Conservation (phyloP, 2,888 invertebrate species). For the Buathra laborator region DNA sequence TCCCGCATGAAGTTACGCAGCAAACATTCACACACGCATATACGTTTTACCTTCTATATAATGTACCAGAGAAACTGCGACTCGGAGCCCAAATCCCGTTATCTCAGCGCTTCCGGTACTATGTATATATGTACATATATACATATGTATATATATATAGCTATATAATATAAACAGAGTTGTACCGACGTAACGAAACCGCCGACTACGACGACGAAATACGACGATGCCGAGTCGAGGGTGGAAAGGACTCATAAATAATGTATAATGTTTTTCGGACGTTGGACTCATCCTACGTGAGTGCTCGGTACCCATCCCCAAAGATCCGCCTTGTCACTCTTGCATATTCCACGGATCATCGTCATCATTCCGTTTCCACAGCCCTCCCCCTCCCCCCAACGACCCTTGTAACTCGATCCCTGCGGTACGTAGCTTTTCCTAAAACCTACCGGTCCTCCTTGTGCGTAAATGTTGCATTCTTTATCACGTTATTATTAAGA, state of each 20-base stretch:
- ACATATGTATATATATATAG: conserved; percentile 5
- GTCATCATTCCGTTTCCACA: conserved; percentile 32
- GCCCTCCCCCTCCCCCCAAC: background rate
- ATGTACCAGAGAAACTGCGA: conserved; percentile 73
- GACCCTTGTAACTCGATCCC: background rate
- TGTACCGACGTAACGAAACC: conserved; percentile 1
- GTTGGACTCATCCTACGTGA: conserved; percentile 71
- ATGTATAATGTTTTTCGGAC: conserved; percentile 84
- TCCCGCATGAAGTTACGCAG: conserved; percentile 49
- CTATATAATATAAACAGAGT: conserved; percentile 13
- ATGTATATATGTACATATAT: conserved; percentile 11
- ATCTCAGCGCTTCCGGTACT: conserved; percentile 38
- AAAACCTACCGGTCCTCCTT: background rate
- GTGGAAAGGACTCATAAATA: conserved; percentile 79
- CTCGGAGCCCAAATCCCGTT: conserved; percentile 64
- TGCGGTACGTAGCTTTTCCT: background rate
- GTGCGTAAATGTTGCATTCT: background rate
- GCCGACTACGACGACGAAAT: conserved; percentile 10
- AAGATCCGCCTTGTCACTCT: conserved; percentile 46
- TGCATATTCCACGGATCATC: conserved; percentile 31
- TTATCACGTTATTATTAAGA: background rate
- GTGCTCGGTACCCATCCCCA: conserved; percentile 4
- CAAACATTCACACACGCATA: background rate
- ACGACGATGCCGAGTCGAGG: conserved; percentile 37
- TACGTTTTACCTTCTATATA: background rate